A percentile compares a stretch with the other conserved stretches of the same genome.
These are phyloP conservation scores for Danio albolineatus DNA, from an alignment of 2,797 vertebrate genomes.

Conservation along the genomic window DNA sequence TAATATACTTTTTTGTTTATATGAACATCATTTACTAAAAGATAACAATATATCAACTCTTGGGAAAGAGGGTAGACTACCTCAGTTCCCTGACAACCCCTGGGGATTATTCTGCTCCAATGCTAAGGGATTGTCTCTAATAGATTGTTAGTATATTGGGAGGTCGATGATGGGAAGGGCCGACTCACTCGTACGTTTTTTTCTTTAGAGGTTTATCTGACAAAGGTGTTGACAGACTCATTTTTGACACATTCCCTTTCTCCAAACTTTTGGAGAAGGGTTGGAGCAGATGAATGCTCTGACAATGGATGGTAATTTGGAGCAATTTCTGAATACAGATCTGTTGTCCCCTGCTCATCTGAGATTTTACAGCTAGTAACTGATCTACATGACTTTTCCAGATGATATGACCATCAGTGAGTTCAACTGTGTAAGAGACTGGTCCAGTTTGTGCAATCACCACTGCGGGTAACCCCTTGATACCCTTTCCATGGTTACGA, in stretches of 20 bases:
- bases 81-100: not conserved
- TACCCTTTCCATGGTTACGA: constrained; percentile 10
- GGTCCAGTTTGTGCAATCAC: constrained; percentile 35
- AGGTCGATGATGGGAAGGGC: constrained; percentile 1
- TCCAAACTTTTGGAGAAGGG: not conserved
- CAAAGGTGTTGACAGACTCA: not conserved
- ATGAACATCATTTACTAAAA: no score
- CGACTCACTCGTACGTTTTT: not conserved
- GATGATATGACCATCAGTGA: constrained; percentile 23
- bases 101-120: constrained; percentile 10
- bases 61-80: not conserved
- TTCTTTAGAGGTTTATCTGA: not conserved
- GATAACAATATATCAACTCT: no score
- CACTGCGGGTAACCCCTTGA: not conserved
- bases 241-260: not conserved
- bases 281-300: not conserved
- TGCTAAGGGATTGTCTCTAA: not conserved
- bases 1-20: no score
- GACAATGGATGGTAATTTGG: not conserved
- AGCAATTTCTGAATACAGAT: not conserved
- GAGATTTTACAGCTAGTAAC: not conserved
- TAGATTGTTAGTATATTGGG: constrained; percentile 2
- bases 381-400: constrained; percentile 35
- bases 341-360: not conserved
- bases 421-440: constrained; percentile 39